Evolutionary conservation across 2,888 invertebrate species (phyloP), one percentile per base, ranked within the genome.

Genomic region (Morpho deidamia): DNA sequence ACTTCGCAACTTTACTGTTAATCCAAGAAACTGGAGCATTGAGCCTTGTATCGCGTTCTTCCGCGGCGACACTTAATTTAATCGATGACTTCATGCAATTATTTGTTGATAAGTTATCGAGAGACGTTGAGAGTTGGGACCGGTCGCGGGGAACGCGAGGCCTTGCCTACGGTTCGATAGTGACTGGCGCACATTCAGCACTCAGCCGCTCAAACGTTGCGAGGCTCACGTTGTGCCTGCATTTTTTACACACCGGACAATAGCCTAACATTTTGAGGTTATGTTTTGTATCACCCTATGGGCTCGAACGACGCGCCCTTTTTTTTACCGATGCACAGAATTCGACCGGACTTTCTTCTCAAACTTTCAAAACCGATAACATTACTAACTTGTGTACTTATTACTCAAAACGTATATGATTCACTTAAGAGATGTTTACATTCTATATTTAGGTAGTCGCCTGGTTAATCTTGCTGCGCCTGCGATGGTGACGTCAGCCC

Each of bases 41-140:
- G 45, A 46, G 45, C 48, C 54, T 11, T 52, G 58, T 58, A 56
- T 55, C 55, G 47, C 60, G 54, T 56, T 58, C 59, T 56, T 56
- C 59, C 44, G 64, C 56, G 66, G 65, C 55, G 66, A 61, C 71
- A 81, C 75, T 83, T 79, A 80, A 79, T 79, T 81, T 71, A 74
- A 82, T 81, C 84, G 87, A 85, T 88, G 88, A 88, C 85, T 86
- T 85, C 86, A 87, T 86, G 73, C 79, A 82, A 78, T 80, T 75
- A 79, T 78, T 78, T 72, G 71, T 76, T 83, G 85, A 85, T 85
- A 88, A 84, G 81, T 84, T 88, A 85, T 84, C 84, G 83, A 69
- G 83, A 69, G 69, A 69, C 67, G 59, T 50, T 58, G 60, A 56
- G 62, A 60, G 62, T 64, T 61, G 50, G 54, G 53, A 54, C 49